Conservation (phyloP, 2,797 vertebrate genomes). For the Cryptoprocta ferox region DNA sequence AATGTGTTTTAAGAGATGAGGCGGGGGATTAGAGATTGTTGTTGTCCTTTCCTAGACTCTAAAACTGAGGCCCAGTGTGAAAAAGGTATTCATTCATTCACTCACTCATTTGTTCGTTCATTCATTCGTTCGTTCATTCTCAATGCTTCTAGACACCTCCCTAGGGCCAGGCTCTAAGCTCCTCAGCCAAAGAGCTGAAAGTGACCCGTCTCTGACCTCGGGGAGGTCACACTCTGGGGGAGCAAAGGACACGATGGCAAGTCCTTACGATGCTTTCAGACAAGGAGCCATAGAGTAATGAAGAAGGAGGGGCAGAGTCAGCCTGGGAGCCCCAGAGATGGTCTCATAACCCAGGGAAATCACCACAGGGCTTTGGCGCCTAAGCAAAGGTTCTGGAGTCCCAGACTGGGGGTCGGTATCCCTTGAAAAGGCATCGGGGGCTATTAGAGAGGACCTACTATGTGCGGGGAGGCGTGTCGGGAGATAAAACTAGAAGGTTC, state of each 20-base stretch:
- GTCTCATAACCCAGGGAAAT: not conserved
- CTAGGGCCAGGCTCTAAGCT: not conserved
- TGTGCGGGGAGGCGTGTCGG: not conserved
- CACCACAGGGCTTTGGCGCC: not conserved
- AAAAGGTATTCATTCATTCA: not conserved
- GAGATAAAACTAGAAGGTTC: not conserved
- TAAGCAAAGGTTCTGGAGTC: not conserved
- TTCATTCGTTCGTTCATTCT: not conserved
- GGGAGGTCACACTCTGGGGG: not conserved
- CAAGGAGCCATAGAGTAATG: not conserved
- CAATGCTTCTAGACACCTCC: not conserved
- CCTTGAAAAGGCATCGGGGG: not conserved
- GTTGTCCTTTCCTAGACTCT: constrained; percentile 22
- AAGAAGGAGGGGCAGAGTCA: not conserved
- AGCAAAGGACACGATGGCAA: not conserved
- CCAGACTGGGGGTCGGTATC: not conserved
- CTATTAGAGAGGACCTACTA: not conserved
- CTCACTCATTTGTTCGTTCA: not conserved
- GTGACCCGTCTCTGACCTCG: not conserved
- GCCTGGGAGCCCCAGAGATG: not conserved
- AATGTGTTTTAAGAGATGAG: constrained; percentile 55
- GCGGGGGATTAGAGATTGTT: not conserved
- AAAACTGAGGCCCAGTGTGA: not conserved
- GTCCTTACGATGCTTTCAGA: not conserved
- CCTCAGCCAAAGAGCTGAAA: not conserved